Percentiles rank a stretch among this genome's conserved stretches.
phyloP scores from a whole-genome alignment of 2,888 invertebrate genomes.

The Halocaridina rubra region DNA sequence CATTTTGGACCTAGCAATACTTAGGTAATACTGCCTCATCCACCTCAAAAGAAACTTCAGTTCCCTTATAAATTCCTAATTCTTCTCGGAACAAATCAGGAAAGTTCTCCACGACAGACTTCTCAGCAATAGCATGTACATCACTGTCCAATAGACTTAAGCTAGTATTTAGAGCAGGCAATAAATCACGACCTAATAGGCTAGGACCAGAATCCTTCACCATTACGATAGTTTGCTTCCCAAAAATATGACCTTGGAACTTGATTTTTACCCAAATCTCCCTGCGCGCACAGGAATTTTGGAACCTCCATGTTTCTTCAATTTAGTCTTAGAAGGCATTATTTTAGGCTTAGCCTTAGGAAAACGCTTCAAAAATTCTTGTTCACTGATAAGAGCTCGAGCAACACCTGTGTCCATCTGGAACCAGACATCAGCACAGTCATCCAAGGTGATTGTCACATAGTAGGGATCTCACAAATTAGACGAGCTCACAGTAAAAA shows the following conservation, averaged over 20 bases:
- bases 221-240: too few species aligned
- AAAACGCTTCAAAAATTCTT: not conserved
- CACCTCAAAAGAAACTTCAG: not conserved
- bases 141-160: not conserved
- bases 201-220: not conserved
- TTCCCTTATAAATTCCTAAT: not conserved
- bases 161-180: not conserved
- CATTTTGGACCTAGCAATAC: too few species aligned
- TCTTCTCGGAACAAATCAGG: too few species aligned
- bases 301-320: not conserved
- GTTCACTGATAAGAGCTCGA: too few species aligned
- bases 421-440: not conserved
- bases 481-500: not conserved
- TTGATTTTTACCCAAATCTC: not conserved
- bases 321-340: not conserved
- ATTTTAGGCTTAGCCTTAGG: not conserved
- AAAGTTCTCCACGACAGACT: not conserved
- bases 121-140: too few species aligned
- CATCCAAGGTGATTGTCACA: not conserved
- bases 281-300: not conserved
- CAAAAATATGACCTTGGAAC: not conserved
- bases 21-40: too few species aligned
- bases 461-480: not conserved
- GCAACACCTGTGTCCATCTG: not conserved
- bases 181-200: not conserved